Evolutionary conservation across 2,888 invertebrate genomes (phyloP), one percentile per base, ranked within the genome.

Genomic region (Hypolimnas misippus): DNA sequence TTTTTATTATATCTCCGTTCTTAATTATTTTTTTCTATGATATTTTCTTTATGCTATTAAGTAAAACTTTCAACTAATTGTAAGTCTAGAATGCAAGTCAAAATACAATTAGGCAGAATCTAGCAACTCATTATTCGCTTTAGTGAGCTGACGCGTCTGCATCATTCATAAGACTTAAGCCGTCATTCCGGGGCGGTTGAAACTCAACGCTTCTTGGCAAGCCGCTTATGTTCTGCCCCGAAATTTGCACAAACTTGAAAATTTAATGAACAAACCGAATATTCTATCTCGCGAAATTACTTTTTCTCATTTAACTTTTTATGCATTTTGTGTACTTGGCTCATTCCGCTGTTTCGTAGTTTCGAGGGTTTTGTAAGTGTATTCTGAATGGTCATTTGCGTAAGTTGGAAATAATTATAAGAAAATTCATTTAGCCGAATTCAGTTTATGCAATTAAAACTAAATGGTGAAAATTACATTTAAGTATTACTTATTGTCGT

Each of bases 161-260:
- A 53, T 60, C 58, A 62, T 67, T 63, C 46, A 57, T 67, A 59
- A 61, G 50, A 57, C 58, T 60, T 59, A 66, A 66, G 61, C 42
- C 60, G n/a, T 50, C 60, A 54, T 38, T 31, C 40, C 55, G 50
- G 54, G 55, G 38, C 46, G 21, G 55, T 55, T 57, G 58, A 31
- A 52, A 58, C 46, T 25, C 53, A 14, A 14, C 59, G 59, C 59
- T 60, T 77, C 76, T 75, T 74, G 77, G 73, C 77, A 83, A 84
- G 80, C 79, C 75, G 82, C 82, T 87, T 84, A 81, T 74, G 76
- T 76, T 73, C 70, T 75, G 70, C 69, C 71, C 66, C 65, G 71
- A 73, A 83, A 84, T 83, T 84, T 77, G 76, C 77, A 76, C 78
- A 74, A 78, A 82, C 81, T 86, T 84, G 82, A 81, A 83, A 86